Conservation (phyloP, 2,888 invertebrate species). For the Papilio protenor region DNA sequence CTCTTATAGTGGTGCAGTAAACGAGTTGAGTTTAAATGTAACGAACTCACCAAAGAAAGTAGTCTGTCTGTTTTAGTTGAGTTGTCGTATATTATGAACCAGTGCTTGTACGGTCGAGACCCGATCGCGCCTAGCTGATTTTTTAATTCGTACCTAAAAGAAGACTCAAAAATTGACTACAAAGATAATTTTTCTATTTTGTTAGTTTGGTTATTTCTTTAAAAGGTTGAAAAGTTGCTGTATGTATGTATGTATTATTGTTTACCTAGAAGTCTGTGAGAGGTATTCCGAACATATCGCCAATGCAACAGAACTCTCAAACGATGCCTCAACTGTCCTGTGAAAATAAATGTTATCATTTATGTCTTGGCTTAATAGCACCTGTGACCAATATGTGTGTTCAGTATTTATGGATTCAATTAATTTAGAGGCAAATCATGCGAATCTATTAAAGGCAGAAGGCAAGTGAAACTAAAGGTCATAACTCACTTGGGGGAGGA, state of each 20-base stretch:
- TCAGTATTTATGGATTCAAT: no score
- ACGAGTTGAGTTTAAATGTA: constrained; percentile 11
- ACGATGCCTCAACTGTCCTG: constrained; percentile 70
- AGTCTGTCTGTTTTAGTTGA: constrained; percentile 91
- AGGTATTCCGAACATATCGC: constrained; percentile 79
- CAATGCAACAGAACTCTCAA: constrained; percentile 78
- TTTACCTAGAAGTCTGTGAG: constrained; percentile 72
- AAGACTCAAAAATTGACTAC: not conserved
- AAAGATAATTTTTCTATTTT: not conserved
- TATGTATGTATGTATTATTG: not conserved
- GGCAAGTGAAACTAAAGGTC: not conserved
- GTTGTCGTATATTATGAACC: constrained; percentile 95
- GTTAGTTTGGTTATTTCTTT: not conserved
- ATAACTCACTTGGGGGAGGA: constrained; percentile 71
- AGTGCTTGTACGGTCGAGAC: constrained; percentile 93
- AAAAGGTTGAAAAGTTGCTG: not conserved
- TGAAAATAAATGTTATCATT: not conserved
- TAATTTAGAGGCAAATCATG: no score
- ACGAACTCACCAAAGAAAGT: constrained; percentile 85
- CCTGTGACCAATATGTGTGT: no score
- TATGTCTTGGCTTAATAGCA: no score
- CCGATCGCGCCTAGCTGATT: constrained; percentile 93
- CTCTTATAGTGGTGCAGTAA: not conserved
- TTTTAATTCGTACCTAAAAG: constrained; percentile 88
- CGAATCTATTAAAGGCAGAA: not conserved